phyloP scores from a whole-genome alignment of 2,888 invertebrate genomes.

The Phania funesta region DNA sequence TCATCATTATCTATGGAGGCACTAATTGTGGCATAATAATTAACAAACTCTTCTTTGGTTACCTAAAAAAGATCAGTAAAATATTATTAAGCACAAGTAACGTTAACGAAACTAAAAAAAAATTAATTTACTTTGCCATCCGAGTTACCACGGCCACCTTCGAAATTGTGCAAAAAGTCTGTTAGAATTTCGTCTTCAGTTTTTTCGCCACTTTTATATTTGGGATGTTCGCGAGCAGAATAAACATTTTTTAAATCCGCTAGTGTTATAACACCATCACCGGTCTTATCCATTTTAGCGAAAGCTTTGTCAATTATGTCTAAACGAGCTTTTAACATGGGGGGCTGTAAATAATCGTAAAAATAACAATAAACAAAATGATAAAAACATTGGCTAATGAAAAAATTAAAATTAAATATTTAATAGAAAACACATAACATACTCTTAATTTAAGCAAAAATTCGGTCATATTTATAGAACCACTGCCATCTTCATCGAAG shows the following conservation, averaged over 20 bases:
- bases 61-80: conserved; percentile 83
- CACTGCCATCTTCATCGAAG: conserved; percentile 92
- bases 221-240: conserved; percentile 90
- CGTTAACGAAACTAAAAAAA: not conserved
- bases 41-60: conserved; percentile 94
- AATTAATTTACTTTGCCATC: conserved; percentile 86
- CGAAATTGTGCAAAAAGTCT: conserved; percentile 92
- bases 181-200: conserved; percentile 90
- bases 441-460: conserved; percentile 91
- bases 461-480: conserved; percentile 92
- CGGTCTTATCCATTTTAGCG: conserved; percentile 91
- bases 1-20: conserved; percentile 96
- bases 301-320: conserved; percentile 91
- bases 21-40: conserved; percentile 96
- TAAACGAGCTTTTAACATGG: conserved; percentile 88
- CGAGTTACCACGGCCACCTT: conserved; percentile 83
- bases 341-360: conserved; percentile 83
- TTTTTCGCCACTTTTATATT: conserved; percentile 93
- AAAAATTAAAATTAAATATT: not conserved
- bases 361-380: conserved; percentile 20
- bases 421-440: conserved; percentile 70
- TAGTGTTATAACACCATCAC: conserved; percentile 89
- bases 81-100: not conserved
- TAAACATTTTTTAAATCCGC: conserved; percentile 91
- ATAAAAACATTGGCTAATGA: conserved; percentile 1